Conservation (phyloP, 2,113 vertebrate genomes). For the Isurus oxyrinchus region DNA sequence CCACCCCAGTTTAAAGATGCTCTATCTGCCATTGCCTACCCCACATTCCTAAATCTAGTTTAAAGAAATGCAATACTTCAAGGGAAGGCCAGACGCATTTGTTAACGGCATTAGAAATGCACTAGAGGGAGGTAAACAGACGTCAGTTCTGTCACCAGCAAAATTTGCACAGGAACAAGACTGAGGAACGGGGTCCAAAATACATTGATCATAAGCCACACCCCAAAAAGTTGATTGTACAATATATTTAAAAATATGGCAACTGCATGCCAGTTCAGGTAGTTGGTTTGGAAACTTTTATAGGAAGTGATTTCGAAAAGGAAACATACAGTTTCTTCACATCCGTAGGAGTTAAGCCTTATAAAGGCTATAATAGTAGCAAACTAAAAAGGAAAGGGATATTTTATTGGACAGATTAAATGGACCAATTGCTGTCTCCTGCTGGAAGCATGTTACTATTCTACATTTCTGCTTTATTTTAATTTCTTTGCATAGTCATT, state of each 20-base stretch:
- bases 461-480: neutral
- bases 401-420: neutral
- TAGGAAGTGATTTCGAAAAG: neutral
- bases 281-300: neutral
- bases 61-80: neutral
- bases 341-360: neutral
- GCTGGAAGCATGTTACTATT: neutral
- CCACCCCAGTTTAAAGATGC: neutral
- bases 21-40: neutral
- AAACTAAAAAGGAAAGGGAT: neutral
- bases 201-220: neutral
- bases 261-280: neutral
- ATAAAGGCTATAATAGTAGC: neutral
- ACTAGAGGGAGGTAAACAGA: neutral
- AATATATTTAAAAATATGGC: neutral
- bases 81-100: neutral
- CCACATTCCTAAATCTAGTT: neutral
- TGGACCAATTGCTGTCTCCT: neutral
- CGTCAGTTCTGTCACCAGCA: neutral
- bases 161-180: neutral
- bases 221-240: neutral
- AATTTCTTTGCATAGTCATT: neutral
- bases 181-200: neutral
- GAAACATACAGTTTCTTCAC: neutral
- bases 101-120: neutral